Evolutionary conservation across 2,888 invertebrate species (phyloP), one percentile per base, ranked within the genome.

Genomic region (Muscina levida): DNA sequence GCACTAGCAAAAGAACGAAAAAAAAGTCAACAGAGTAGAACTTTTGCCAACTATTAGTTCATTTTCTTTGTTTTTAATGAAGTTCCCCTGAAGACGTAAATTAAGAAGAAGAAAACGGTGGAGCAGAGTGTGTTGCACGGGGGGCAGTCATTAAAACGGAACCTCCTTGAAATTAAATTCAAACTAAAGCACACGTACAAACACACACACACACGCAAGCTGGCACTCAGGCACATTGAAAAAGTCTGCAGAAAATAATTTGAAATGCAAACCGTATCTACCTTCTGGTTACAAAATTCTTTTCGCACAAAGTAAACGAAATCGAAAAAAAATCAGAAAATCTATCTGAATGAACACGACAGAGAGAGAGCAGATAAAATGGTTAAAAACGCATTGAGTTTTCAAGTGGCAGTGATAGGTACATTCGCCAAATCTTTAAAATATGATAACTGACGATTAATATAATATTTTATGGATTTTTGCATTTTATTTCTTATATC

Each of bases 261-360:
- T 72, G 68, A 81, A 81, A 81, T 77, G 74, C 81, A 77, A 77
- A 77, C 81, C 81, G 46, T 77, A 77, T 62, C 74, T 81, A 77
- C 68, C 74, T 81, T 39, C 67, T 75, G 77, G 81, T 72, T 81
- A 37, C 62, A 68, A 67, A 81, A 13, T 53, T 53, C n/a, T 53
- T 13, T 22, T 48, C 19, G 8, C 48, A 4, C n/a, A n/a, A n/a
- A n/a, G n/a, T n/a, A n/a, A n/a, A n/a, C n/a, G n/a, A n/a, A n/a
- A n/a, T n/a, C n/a, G n/a, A n/a, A n/a, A n/a, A n/a, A n/a, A n/a
- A n/a, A n/a, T n/a, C n/a, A n/a, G n/a, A n/a, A n/a, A n/a, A n/a
- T n/a, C n/a, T n/a, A n/a, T n/a, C n/a, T n/a, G n/a, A n/a, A n/a
- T n/a, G n/a, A n/a, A n/a, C n/a, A n/a, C n/a, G n/a, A n/a, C n/a